Conservation (phyloP, 2,888 invertebrate species). For the Strigamia maritima region DNA sequence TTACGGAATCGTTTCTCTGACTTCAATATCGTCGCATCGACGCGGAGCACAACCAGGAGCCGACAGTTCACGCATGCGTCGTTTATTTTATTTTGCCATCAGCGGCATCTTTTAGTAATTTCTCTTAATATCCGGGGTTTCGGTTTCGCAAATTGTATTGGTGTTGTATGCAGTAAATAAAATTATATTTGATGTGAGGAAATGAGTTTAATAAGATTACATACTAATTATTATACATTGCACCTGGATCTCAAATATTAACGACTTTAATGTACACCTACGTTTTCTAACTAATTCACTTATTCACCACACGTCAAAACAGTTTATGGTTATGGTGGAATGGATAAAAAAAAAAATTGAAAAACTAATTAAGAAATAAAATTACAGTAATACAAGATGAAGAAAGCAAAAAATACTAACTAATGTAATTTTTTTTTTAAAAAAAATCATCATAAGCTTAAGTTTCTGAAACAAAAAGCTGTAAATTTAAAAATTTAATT, state of each 20-base stretch:
- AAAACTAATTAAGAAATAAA: not conserved
- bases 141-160: not conserved
- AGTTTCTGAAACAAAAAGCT: too few relatives aligned
- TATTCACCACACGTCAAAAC: not conserved
- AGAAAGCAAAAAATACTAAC: not conserved
- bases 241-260: not conserved
- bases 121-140: not conserved
- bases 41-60: constrained; percentile 4
- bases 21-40: constrained; percentile 4
- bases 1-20: not conserved
- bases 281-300: not conserved
- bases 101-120: not conserved
- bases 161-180: not conserved
- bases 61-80: not conserved
- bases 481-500: not conserved
- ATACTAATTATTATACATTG: not conserved
- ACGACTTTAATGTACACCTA: not conserved
- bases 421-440: not conserved
- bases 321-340: not conserved
- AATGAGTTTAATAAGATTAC: not conserved
- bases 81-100: not conserved
- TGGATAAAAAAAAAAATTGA: not conserved
- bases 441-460: too few relatives aligned
- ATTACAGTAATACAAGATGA: not conserved
- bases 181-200: not conserved